A percentile compares a stretch with the other conserved stretches of the same genome.
These are phyloP conservation scores for Cynocephalus volans DNA, from an alignment of 2,113 vertebrate genomes.

Conservation along the genomic window DNA sequence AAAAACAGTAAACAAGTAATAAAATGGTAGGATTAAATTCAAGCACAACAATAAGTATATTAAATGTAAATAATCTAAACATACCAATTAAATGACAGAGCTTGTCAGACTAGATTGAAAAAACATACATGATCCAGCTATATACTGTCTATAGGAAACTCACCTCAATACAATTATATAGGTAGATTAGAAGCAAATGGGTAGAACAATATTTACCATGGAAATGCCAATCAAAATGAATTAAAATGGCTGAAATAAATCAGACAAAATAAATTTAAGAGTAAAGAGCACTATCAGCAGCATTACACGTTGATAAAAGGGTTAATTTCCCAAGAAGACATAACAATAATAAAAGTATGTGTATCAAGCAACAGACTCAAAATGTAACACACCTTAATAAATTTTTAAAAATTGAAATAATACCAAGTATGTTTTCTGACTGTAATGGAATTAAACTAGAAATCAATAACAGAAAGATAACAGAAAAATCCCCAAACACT, in stretches of 20 bases:
- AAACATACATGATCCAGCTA: neutral
- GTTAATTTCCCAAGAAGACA: neutral
- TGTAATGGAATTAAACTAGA: neutral
- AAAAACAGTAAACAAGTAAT: fast-evolving
- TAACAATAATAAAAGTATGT: neutral
- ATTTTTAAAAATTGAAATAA: neutral
- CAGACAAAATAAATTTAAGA: neutral
- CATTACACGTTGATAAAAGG: too few relatives aligned
- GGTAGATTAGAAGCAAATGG: neutral
- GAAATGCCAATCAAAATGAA: neutral
- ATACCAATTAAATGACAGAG: neutral
- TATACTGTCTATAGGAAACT: neutral
- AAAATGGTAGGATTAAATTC: neutral
- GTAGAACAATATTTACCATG: neutral
- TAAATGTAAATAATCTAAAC: neutral
- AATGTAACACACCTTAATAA: neutral
- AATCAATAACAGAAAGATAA: neutral
- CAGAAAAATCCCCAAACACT: neutral
- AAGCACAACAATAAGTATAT: fast-evolving
- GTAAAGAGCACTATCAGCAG: neutral
- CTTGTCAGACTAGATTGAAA: neutral
- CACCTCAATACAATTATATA: neutral
- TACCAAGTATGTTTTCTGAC: neutral
- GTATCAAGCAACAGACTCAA: neutral
- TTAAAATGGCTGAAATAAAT: fast-evolving